A percentile compares a stretch with the other conserved stretches of the same genome.
Conservation (phyloP, 2,113 vertebrate genomes). For the Axis porcinus region DNA sequence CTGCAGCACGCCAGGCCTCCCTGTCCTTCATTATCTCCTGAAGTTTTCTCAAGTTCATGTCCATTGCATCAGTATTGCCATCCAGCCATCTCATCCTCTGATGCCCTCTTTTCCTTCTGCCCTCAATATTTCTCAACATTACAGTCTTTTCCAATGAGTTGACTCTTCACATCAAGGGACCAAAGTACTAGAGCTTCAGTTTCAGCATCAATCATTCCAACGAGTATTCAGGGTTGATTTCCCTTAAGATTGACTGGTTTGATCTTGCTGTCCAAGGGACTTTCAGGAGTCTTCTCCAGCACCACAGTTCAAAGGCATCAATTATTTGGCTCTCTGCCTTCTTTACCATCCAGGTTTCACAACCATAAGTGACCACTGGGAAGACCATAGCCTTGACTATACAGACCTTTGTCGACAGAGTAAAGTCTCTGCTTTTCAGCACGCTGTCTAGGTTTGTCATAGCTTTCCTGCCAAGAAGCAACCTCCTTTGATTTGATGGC, state of each 20-base stretch:
- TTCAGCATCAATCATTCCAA: not conserved
- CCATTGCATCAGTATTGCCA: not conserved
- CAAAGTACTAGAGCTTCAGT: not conserved
- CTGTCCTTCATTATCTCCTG: not conserved
- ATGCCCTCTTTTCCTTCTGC: not conserved
- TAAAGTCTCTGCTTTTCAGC: not conserved
- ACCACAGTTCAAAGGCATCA: not conserved
- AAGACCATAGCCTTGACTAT: not conserved
- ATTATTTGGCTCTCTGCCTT: not conserved
- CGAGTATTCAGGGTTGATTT: not conserved
- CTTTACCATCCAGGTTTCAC: not conserved
- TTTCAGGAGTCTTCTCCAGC: not conserved
- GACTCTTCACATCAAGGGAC: not conserved
- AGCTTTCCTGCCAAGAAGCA: not conserved
- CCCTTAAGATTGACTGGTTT: not conserved
- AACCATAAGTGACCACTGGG: not conserved
- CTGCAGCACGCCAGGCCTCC: not conserved
- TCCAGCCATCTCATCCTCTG: not conserved
- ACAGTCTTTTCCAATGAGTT: not conserved
- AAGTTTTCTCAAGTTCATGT: not conserved
- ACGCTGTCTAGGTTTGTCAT: not conserved
- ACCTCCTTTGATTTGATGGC: not conserved
- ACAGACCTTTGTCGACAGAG: not conserved
- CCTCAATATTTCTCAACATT: not conserved
- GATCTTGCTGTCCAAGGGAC: not conserved